A percentile compares a stretch with the other conserved stretches of the same genome.
Evolutionary conservation across 2,888 invertebrate genomes (phyloP).

Genomic region (Syritta pipiens): DNA sequence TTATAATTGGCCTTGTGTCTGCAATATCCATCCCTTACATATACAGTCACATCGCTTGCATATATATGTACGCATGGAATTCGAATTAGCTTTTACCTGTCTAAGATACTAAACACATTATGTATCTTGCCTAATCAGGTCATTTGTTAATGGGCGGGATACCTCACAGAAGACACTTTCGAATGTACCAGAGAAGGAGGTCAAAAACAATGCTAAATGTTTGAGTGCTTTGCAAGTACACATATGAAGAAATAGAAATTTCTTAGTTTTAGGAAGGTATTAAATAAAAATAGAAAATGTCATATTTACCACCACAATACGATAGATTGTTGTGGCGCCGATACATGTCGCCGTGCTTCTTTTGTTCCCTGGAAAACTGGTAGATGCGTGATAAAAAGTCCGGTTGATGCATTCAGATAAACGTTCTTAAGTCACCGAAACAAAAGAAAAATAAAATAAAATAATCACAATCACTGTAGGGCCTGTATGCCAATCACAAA

Average conservation of each 20-base stretch:
- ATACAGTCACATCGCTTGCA: too few species aligned
- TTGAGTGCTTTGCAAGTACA: neutral
- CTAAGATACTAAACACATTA: too few species aligned
- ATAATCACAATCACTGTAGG: neutral
- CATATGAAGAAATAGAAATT: neutral
- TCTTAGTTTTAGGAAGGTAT: too few species aligned
- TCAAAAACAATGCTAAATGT: neutral
- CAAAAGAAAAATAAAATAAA: neutral
- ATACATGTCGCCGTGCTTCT: constrained; percentile 74
- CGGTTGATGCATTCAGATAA: constrained; percentile 65
- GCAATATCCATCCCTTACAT: too few species aligned
- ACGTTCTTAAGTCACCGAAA: constrained; percentile 24
- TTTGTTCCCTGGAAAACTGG: constrained; percentile 62
- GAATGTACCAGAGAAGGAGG: too few species aligned
- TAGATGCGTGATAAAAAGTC: constrained; percentile 59
- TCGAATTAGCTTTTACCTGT: too few species aligned
- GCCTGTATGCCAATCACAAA: neutral
- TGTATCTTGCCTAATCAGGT: too few species aligned
- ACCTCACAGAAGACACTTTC: too few species aligned
- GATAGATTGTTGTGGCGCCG: constrained; percentile 79
- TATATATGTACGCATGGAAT: too few species aligned
- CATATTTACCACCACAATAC: constrained; percentile 79
- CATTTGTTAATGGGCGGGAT: too few species aligned
- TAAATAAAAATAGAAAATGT: too few species aligned
- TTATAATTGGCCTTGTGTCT: too few species aligned